Evolutionary conservation across 2,888 invertebrate genomes (phyloP).

Genomic region (Xestia c-nigrum): DNA sequence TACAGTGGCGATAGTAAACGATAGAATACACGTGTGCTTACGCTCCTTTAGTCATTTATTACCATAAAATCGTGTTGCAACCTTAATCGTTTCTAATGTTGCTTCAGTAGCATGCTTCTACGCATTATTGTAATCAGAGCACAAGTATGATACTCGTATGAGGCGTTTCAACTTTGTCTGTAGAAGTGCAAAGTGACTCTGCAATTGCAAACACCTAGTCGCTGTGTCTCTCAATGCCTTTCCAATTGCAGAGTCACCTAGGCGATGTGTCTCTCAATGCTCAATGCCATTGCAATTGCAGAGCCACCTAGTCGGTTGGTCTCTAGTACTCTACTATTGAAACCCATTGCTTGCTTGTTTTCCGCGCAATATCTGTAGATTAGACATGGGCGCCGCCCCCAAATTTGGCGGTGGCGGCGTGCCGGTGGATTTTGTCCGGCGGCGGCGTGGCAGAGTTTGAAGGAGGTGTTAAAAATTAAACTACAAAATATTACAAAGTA

Average conservation of each 20-base stretch:
- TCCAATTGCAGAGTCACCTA: not conserved
- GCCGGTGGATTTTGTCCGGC: no score
- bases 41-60: slow-evolving; percentile 7
- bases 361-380: no score
- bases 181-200: not conserved
- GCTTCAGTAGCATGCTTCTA: not conserved
- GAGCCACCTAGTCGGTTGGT: not conserved
- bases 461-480: no score
- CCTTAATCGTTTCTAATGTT: not conserved
- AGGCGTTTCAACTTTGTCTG: not conserved
- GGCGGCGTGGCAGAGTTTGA: no score
- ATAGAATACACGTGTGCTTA: slow-evolving; percentile 15
- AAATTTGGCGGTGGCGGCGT: no score
- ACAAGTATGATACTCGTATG: not conserved
- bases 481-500: no score
- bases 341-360: not conserved
- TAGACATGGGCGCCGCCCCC: no score
- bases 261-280: not conserved
- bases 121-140: not conserved
- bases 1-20: slow-evolving; percentile 13
- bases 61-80: not conserved
- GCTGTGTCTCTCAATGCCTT: not conserved
- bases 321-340: not conserved
- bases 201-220: not conserved
- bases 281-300: not conserved